Percentiles rank a stretch among this genome's conserved stretches.
phyloP scores from a whole-genome alignment of 1,140 invertebrate genomes.

The Pseudomyrmex sp. region DNA sequence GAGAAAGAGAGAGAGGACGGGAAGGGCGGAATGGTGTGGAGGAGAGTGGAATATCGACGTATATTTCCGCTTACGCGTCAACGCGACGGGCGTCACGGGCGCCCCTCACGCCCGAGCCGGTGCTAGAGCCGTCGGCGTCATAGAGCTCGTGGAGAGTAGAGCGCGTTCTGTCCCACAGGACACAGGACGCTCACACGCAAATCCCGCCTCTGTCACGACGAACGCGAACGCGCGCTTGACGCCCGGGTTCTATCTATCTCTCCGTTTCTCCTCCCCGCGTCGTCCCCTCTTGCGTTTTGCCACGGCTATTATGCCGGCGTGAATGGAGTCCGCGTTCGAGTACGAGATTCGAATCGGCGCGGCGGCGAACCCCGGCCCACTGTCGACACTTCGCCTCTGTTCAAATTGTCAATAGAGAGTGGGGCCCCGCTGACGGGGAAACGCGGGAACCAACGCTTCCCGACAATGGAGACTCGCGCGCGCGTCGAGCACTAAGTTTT shows the following conservation, averaged over 20 bases:
- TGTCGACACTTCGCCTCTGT: slow-evolving; percentile 74
- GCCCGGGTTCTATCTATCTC: slow-evolving; percentile 56
- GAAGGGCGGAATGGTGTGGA: not conserved
- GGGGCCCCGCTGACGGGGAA: slow-evolving; percentile 18
- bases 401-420: slow-evolving; percentile 72
- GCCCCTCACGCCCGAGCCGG: slow-evolving; percentile 3
- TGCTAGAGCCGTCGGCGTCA: slow-evolving; percentile 46
- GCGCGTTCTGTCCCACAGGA: slow-evolving; percentile 27
- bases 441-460: slow-evolving; percentile 61
- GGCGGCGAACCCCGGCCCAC: slow-evolving; percentile 59
- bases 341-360: slow-evolving; percentile 74
- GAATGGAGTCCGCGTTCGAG: slow-evolving; percentile 75
- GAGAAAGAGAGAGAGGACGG: not conserved
- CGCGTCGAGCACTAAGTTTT: slow-evolving; percentile 43
- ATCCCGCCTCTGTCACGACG: slow-evolving; percentile 37
- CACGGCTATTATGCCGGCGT: slow-evolving; percentile 67
- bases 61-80: slow-evolving; percentile 70
- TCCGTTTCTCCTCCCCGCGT: slow-evolving; percentile 53
- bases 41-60: slow-evolving; percentile 50
- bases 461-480: slow-evolving; percentile 67
- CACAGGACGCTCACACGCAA: slow-evolving; percentile 43
- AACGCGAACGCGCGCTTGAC: slow-evolving; percentile 2
- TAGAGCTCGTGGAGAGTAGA: slow-evolving; percentile 20
- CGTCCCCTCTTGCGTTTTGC: slow-evolving; percentile 14
- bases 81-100: slow-evolving; percentile 51